Conservation (phyloP, 2,888 invertebrate species). For the Drosophila mercatorum region DNA sequence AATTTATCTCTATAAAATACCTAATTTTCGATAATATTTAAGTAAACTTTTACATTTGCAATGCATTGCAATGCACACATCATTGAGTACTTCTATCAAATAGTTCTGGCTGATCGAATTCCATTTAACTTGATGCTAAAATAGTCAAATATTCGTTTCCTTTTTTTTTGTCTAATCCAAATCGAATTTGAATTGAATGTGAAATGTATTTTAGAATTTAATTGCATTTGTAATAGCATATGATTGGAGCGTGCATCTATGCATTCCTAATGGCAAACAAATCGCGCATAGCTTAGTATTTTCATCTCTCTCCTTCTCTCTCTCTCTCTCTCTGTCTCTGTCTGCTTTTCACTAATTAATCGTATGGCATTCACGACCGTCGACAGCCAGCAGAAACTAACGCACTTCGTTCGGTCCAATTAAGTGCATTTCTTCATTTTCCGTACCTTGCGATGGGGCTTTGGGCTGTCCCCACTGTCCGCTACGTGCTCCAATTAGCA, state of each 20-base stretch:
- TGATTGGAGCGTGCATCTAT: constrained; percentile 7
- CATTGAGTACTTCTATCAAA: background rate
- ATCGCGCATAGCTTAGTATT: constrained; percentile 3
- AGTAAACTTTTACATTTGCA: background rate
- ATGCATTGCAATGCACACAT: background rate
- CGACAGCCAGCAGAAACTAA: constrained; percentile 16
- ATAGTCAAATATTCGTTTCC: background rate
- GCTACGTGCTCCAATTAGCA: constrained; percentile 75
- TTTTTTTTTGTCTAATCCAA: constrained; percentile 6
- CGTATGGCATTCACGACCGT: constrained; percentile 51
- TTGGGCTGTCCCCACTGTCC: constrained; percentile 12
- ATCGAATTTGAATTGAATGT: constrained; percentile 10
- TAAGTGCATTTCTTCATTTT: constrained; percentile 71
- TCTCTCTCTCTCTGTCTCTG: background rate
- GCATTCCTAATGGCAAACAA: constrained; percentile 14
- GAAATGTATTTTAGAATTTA: constrained; percentile 11
- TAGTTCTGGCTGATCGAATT: background rate
- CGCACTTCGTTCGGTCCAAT: constrained; percentile 59
- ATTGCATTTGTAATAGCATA: constrained; percentile 15
- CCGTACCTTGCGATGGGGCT: constrained; percentile 9
- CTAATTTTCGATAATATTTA: background rate
- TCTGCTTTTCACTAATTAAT: constrained; percentile 66
- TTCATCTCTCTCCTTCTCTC: background rate
- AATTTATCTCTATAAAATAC: background rate
- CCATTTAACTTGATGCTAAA: constrained; percentile 1